Evolutionary conservation across 2,888 invertebrate genomes (phyloP).

Genomic region (Phyto melanocephala): DNA sequence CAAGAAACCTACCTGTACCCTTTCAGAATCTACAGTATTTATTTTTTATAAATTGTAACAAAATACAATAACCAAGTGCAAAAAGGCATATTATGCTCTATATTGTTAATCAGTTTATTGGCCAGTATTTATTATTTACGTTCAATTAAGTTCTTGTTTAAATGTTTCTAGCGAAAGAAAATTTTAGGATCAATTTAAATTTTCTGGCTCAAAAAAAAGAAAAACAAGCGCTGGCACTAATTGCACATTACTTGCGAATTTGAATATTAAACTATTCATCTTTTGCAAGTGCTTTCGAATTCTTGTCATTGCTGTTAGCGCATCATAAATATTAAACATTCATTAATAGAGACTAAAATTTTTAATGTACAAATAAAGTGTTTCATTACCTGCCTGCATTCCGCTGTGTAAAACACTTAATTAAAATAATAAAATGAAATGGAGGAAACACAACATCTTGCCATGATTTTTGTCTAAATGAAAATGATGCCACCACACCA

Average conservation of each 20-base stretch:
- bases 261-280: neutral
- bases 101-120: too few species aligned
- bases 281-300: neutral
- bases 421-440: constrained; percentile 38
- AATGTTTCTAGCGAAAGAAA: too few species aligned
- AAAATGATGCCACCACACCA: constrained; percentile 2
- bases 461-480: constrained; percentile 10
- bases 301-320: constrained; percentile 11
- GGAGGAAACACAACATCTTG: constrained; percentile 13
- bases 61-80: too few species aligned
- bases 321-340: constrained; percentile 50
- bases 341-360: constrained; percentile 24
- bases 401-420: constrained; percentile 35
- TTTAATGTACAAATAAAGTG: neutral
- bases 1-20: too few species aligned
- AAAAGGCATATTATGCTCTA: too few species aligned
- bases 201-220: too few species aligned
- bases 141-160: too few species aligned
- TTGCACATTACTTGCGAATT: neutral
- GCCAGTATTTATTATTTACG: too few species aligned
- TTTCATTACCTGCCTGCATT: neutral
- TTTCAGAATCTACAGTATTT: too few species aligned
- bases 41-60: too few species aligned
- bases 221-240: neutral
- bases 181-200: too few species aligned